Evolutionary conservation across 2,113 vertebrate genomes (phyloP).

Genomic region (Alectura lathami): DNA sequence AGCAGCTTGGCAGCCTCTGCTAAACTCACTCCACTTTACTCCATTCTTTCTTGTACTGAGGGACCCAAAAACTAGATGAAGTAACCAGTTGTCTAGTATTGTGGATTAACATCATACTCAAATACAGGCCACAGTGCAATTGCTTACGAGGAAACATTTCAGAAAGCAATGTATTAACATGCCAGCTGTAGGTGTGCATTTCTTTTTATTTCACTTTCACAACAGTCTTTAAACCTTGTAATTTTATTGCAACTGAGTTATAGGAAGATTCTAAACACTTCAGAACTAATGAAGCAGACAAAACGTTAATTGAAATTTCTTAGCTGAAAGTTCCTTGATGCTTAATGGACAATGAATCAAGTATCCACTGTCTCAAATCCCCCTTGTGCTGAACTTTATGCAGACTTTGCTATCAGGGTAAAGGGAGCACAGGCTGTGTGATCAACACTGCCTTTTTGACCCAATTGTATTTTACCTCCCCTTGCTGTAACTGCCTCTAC

Average conservation of each 20-base stretch:
- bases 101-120: too few relatives aligned
- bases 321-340: background rate
- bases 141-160: background rate
- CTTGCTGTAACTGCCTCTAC: background rate
- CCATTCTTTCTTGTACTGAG: background rate
- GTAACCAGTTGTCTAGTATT: background rate
- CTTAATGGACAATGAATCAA: background rate
- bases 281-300: background rate
- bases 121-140: background rate
- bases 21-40: background rate
- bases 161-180: background rate
- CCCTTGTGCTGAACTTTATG: background rate
- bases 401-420: background rate
- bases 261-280: background rate
- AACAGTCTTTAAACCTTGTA: background rate
- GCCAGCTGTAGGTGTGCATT: background rate
- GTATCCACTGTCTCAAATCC: background rate
- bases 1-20: background rate
- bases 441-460: background rate
- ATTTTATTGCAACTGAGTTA: background rate
- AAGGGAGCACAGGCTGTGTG: background rate
- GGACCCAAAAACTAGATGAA: background rate
- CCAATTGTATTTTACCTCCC: background rate
- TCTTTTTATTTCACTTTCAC: background rate
- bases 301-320: background rate